Evolutionary conservation across 2,888 invertebrate genomes (phyloP).

Genomic region (Trachelus troglodyta): DNA sequence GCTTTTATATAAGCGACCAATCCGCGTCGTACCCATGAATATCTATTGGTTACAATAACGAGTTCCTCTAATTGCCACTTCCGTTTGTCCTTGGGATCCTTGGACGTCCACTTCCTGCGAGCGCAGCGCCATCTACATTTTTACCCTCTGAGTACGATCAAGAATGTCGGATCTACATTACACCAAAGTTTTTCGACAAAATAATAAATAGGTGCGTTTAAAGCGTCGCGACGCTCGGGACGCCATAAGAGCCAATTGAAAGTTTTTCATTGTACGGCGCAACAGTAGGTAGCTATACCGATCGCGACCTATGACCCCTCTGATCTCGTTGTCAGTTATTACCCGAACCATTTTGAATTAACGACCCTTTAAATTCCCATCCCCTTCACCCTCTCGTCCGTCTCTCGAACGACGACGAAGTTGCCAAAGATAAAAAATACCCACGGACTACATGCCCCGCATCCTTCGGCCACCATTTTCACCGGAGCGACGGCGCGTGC

Average conservation of each 20-base stretch:
- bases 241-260: not conserved
- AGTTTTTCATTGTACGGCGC: not conserved
- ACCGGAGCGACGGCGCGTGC: conserved; percentile 8
- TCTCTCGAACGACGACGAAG: not conserved
- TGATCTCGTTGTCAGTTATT: not conserved
- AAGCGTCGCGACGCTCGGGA: not conserved
- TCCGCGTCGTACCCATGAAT: not conserved
- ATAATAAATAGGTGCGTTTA: not conserved
- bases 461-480: not conserved
- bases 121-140: not conserved
- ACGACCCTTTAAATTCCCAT: not conserved
- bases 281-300: not conserved
- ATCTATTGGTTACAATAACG: not conserved
- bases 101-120: not conserved
- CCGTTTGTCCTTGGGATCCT: not conserved
- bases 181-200: not conserved
- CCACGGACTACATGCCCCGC: not conserved
- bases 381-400: not conserved
- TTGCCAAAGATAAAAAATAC: not conserved
- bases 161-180: not conserved
- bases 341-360: not conserved
- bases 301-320: not conserved
- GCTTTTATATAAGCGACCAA: not conserved
- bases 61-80: not conserved
- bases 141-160: not conserved